Base-by-base conservation (phyloP, 2,888 invertebrate genomes). In the Dorcus parallelipipedus region DNA sequence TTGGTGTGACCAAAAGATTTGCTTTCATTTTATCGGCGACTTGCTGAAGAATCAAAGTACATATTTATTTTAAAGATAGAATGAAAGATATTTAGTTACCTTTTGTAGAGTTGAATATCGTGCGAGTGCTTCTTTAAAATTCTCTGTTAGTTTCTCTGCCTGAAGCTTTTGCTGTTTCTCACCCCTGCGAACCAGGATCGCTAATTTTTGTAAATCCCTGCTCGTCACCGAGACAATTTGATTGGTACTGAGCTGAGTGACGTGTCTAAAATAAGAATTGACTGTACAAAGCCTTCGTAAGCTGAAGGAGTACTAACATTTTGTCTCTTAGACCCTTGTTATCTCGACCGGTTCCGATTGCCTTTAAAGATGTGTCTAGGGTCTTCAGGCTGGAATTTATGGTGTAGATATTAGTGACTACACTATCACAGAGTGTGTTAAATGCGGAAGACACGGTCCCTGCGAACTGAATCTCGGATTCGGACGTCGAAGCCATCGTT, bases 141-240 rank as follows among this genome's bases (percentile, higher is more conserved):
- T 91, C 67, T 87, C 88, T 9, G 90, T 91, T 9, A 95, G 83
- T 69, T 92, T 86, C 68, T 93, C 93, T 54, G 92, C 85, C 77
- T 94, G 93, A 63, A 95, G 79, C 72, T 89, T 91, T 74, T 91
- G 90, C 58, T 89, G 87, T 67, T 90, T 90, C 73, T 91, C 89
- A 0, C 88, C 88, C 62, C 85, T 83, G 9, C 87, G 81, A 52
- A 89, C 88, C 23, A 90, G 82, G 7, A 84, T 83, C 40, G 87
- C 88, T 23, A 93, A 79, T 59, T 88, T 83, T 65, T 87, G 85
- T 49, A 93, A 82, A 70, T 90, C 88, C 66, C 86, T 85, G 47
- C 87, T 88, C 0, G 90, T 91, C 38, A 85, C 86, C 40, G 87
- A 84, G 17, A 92, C 87, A 3, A 87, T 86, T 56, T 86, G 82